A percentile compares a stretch with the other conserved stretches of the same genome.
Conservation (phyloP, 2,797 vertebrate species). For the Brachyalestes nurse region DNA sequence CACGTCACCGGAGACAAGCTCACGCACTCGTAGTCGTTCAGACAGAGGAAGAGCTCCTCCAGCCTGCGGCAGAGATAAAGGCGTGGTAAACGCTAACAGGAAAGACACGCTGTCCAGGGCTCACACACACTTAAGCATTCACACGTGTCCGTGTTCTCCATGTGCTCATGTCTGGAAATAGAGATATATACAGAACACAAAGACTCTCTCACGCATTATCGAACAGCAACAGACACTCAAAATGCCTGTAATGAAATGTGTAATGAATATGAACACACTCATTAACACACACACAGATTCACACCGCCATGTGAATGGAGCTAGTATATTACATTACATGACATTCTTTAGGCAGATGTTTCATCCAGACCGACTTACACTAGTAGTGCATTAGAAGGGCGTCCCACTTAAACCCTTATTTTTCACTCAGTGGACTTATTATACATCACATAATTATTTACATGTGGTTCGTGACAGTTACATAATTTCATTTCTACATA, state of each 20-base stretch:
- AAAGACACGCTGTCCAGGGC: neutral
- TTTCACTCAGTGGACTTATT: too few species aligned
- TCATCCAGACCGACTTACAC: too few species aligned
- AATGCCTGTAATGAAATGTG: neutral
- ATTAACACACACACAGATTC: neutral
- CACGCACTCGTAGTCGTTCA: slow-evolving; percentile 92
- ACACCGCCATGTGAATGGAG: neutral
- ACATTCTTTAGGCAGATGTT: too few species aligned
- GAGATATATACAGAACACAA: neutral
- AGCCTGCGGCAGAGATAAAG: slow-evolving; percentile 78
- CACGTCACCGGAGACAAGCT: slow-evolving; percentile 84
- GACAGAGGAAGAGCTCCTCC: slow-evolving; percentile 97
- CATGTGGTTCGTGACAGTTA: too few species aligned
- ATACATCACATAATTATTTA: too few species aligned
- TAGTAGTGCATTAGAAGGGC: too few species aligned
- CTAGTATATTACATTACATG: neutral
- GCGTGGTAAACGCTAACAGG: neutral
- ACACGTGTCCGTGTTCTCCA: neutral
- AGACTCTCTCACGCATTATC: neutral
- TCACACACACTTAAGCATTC: slow-evolving; percentile 6
- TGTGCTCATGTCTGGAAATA: neutral
- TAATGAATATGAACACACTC: neutral
- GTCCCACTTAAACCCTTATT: too few species aligned
- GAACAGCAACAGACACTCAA: neutral
- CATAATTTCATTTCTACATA: too few species aligned